Base-by-base conservation (phyloP, 37 sponge, comb jelly and placozoan genomes). In the Aplysina aerophoba region DNA sequence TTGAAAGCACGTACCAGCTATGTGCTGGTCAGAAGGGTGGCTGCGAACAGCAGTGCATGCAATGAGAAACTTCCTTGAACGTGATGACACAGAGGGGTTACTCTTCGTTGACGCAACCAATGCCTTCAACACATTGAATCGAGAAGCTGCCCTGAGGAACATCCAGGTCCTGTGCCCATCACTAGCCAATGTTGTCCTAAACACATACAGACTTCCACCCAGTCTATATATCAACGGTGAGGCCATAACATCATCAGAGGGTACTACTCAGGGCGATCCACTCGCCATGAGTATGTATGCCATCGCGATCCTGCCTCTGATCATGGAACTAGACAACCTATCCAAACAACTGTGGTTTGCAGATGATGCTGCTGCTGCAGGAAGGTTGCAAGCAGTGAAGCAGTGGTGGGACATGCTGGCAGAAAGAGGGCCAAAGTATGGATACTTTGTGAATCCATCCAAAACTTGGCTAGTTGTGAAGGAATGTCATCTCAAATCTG, bases 271-370 rank as follows among this genome's bases (percentile, higher is more conserved):
- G 40, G 84, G 88, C 0, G 85, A 80, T 25, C 81, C 81, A 25
- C 61, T 84, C 24, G 85, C 85, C 28, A 89, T 72, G 85, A 61
- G 73, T 24, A 89, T 84, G 73, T 89, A 89, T 71, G 89, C 85
- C 33, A 81, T 89, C 20, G 89, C 81, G 17, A 81, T 55, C 14
- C 50, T 31, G 31, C 89, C 89, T 39, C 37, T 89, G 73, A 89
- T 89, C 34, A 24, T 30, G 8, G 60, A 61, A 55, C 73, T 89
- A 27, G 81, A 81, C 15, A 20, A 81, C 35, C 19, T 58, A 6
- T 20, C 62, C 2, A 81, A 55, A 19, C 81, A 81, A 21, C 24
- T 81, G 1, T 81, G 81, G 59, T 81, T 27, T 81, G 81, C 81
- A 57, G 62, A 81, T 81, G 81, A 81, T 57, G 59, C 81, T 3